Base-by-base conservation (phyloP, 2,797 vertebrate species). In the Pangasius sanitwongsei region DNA sequence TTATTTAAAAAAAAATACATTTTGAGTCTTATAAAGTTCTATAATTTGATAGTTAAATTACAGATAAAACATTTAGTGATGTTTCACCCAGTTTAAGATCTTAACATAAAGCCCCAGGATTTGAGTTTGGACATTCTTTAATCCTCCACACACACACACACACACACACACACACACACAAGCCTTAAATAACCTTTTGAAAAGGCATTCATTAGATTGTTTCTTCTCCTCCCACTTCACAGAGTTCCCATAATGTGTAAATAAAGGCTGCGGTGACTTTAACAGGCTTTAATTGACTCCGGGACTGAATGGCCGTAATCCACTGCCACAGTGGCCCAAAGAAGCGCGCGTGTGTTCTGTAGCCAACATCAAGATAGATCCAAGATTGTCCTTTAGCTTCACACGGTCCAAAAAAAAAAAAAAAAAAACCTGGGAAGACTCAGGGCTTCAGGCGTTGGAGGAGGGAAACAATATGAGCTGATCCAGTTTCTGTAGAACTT, bases 231-330 rank as follows among this genome's bases (percentile, higher is more conserved):
- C 88, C 85, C 87, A 90, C 77, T 89, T 90, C 90, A 91, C 90
- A 92, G 87, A 91, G 88, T 88, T 89, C 83, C 87, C 87, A 91
- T 89, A 92, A 92, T 89, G 90, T 89, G 87, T 90, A 92, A 92
- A 92, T 90, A 92, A 92, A 92, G 82, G 86, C 87, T 86, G 82
- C 75, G 6, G 16, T 81, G 91, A 90, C 91, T 90, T 89, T 91
- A 90, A 92, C 88, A 91, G 92, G 88, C 89, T 92, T 89, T 92
- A 91, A 91, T 92, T 91, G 91, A 89, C 91, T 91, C 88, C 34
- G 53, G 16, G 67, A 69, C 83, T 92, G 89, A 92, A 92, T 91
- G 89, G 86, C 82, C 53, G 85, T 86, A 87, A 91, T 89, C 90
- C 89, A 81, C 87, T 89, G 78, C 82, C 59, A 41, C 87, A 92